Evolutionary conservation across 1,140 invertebrate genomes (phyloP).

Genomic region (Macrostomum lignano): DNA sequence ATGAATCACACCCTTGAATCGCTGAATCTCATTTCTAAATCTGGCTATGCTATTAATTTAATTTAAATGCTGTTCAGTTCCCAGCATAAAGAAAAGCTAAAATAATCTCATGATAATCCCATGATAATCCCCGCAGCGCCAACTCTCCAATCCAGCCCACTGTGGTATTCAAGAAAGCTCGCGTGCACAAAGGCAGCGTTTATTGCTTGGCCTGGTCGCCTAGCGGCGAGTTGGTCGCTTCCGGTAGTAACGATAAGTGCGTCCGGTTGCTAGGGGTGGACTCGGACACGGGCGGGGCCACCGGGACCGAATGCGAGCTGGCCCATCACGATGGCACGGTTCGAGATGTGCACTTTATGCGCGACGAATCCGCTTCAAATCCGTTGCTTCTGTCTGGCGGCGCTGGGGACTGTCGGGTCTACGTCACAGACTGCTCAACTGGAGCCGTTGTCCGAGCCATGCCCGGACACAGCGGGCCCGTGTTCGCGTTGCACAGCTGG

Average conservation of each 20-base stretch:
- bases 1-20: no score
- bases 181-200: slow-evolving; percentile 91
- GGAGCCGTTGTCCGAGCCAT: slow-evolving; percentile 67
- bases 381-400: slow-evolving; percentile 69
- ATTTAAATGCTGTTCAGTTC: not conserved
- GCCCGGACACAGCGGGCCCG: slow-evolving; percentile 69
- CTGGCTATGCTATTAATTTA: no score
- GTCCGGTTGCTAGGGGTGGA: slow-evolving; percentile 83
- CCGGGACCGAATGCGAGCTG: slow-evolving; percentile 35
- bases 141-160: no score
- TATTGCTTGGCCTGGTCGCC: slow-evolving; percentile 87
- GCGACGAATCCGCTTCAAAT: slow-evolving; percentile 53
- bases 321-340: slow-evolving; percentile 92
- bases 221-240: slow-evolving; percentile 63
- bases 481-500: slow-evolving; percentile 79
- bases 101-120: no score
- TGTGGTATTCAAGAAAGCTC: slow-evolving; percentile 63
- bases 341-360: slow-evolving; percentile 76
- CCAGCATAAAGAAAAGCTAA: slow-evolving; percentile 1
- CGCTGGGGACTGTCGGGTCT: slow-evolving; percentile 88
- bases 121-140: no score
- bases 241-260: slow-evolving; percentile 92
- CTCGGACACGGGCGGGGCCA: slow-evolving; percentile 51
- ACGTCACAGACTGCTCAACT: slow-evolving; percentile 80
- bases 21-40: no score